Conservation (phyloP, 2,113 vertebrate genomes). For the Polypterus bichir region DNA sequence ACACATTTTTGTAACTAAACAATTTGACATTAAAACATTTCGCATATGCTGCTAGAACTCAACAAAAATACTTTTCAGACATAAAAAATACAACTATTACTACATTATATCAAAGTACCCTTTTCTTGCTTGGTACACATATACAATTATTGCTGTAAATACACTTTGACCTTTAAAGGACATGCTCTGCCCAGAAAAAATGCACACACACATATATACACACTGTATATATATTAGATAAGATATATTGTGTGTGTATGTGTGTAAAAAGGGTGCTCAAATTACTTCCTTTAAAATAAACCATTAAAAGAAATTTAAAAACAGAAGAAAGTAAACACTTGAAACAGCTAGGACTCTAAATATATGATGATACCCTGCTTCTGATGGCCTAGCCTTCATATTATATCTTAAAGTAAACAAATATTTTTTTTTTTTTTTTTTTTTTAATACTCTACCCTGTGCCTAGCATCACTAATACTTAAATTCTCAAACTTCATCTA, state of each 20-base stretch:
- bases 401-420: background rate
- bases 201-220: conserved; percentile 37
- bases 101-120: conserved; percentile 61
- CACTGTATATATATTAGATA: conserved; percentile 10
- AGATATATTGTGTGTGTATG: too few relatives aligned
- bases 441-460: background rate
- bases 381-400: background rate
- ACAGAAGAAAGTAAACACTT: background rate
- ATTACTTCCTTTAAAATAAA: background rate
- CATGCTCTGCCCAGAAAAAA: conserved; percentile 53
- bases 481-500: too few relatives aligned
- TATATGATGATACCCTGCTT: background rate
- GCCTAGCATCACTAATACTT: background rate
- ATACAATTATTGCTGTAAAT: conserved; percentile 72
- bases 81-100: conserved; percentile 57
- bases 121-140: conserved; percentile 52
- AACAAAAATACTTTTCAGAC: conserved; percentile 60
- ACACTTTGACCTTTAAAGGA: conserved; percentile 54
- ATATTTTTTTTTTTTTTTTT: background rate
- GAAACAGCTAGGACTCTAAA: background rate
- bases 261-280: background rate
- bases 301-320: background rate
- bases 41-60: conserved; percentile 45
- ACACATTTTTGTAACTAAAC: conserved; percentile 14
- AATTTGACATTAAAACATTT: conserved; percentile 21